Evolutionary conservation across 2,113 vertebrate genomes (phyloP), one percentile per base, ranked within the genome.

Genomic region (Psophia crepitans): DNA sequence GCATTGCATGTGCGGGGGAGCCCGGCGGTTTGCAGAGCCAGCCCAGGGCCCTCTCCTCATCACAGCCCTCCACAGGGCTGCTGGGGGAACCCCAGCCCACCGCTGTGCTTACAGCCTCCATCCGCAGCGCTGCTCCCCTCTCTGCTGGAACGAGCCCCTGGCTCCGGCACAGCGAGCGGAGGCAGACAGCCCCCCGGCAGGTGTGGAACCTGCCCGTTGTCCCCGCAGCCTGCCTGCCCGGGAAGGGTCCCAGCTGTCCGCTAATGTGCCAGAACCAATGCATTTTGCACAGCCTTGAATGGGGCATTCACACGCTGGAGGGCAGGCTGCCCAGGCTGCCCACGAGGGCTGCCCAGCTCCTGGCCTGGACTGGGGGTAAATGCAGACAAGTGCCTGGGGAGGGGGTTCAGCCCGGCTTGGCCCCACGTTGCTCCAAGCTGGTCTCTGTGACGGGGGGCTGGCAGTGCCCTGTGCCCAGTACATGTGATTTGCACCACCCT

Each of bases 241-340:
- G 81, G 96, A 96, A 95, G 94, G 93, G 83, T 97, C 93, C 96
- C 97, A 98, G 97, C 97, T 98, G 97, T 96, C 95, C 5, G 0
- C 37, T 97, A 95, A 97, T 84, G 94, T 94, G 95, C 97, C 96
- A 97, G 97, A 97, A 97, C 97, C 95, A 93, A 98, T 97, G 97
- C 92, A 95, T 98, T 97, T 95, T 1, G 1, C 96, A 96, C 93
- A 96, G 97, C 74, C 89, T 41, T 97, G 82, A 97, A 97, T 92
- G 78, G 88, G 89, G 87, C 90, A 97, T 96, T 97, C 93, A 97
- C 93, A 77, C 1, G 16, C 84, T 21, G 51, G 35, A 95, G 94
- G 94, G 93, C 87, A 83, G 73, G 77, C 49, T 94, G 96, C 82
- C 91, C 90, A 54, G 53, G 65, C 79, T 92, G 87, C 84, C 93